These are phyloP conservation scores for Molossus alvarezi DNA, from an alignment of 2,797 vertebrate species.

Conservation along the genomic window DNA sequence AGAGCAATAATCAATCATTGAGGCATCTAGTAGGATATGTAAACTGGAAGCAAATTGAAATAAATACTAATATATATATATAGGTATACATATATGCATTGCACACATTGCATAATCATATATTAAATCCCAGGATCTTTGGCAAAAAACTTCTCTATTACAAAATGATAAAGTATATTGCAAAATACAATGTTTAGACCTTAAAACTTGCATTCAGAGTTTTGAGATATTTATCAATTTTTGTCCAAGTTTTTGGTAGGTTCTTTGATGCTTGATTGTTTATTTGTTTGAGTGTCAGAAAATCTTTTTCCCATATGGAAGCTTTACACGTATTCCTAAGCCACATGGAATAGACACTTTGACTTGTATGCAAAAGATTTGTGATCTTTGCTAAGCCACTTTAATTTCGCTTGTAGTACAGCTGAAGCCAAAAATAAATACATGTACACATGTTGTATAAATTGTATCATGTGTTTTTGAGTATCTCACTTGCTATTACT, in stretches of 20 bases:
- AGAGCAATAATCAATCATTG: slow-evolving; percentile 32
- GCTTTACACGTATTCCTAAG: slow-evolving; percentile 79
- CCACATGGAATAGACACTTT: slow-evolving; percentile 73
- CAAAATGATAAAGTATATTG: not conserved
- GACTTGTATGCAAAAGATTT: slow-evolving; percentile 82
- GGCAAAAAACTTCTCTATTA: not conserved
- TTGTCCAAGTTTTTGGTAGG: slow-evolving; percentile 44
- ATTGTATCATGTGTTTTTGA: slow-evolving; percentile 73
- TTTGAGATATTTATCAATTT: not conserved
- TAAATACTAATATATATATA: not conserved
- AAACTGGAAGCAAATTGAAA: not conserved
- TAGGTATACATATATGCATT: not conserved
- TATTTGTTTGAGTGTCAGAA: slow-evolving; percentile 58
- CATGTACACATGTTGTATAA: slow-evolving; percentile 70
- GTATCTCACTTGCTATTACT: slow-evolving; percentile 67
- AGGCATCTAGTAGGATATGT: not conserved
- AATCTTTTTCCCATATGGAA: slow-evolving; percentile 80
- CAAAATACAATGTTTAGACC: slow-evolving; percentile 57
- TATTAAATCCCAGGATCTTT: not conserved
- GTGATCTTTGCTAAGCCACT: slow-evolving; percentile 73
- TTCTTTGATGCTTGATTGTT: slow-evolving; percentile 56
- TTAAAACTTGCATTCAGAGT: slow-evolving; percentile 61
- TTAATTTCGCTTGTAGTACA: slow-evolving; percentile 79
- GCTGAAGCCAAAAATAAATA: slow-evolving; percentile 81
- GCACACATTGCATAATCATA: not conserved